Evolutionary conservation across 2,888 invertebrate species (phyloP), one percentile per base, ranked within the genome.

Genomic region (Strigamia maritima): DNA sequence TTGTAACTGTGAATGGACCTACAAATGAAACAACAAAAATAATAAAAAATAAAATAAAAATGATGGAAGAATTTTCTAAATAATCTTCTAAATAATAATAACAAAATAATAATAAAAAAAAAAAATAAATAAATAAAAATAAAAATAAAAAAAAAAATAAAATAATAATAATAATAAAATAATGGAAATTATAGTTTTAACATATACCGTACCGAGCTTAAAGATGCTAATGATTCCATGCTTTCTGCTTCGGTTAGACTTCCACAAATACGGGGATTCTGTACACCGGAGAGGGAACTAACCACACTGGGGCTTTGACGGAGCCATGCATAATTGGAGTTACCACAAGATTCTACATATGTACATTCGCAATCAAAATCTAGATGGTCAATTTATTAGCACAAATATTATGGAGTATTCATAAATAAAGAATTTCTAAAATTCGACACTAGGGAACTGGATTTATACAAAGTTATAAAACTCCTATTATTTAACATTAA

Each of bases 201-300:
- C n/a, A 44, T 54, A 54, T 54, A 54, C 54, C 70, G 16, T 70
- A 70, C 70, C 70, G 70, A 70, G 75, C 84, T 84, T 65, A 84
- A 83, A 16, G 88, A 87, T 75, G 87, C 86, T 75, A 89, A 84
- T 16, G 88, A 88, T 83, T 89, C 89, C 85, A 95, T 91, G 84
- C 95, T 94, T 86, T 97, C 97, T 79, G 96, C 95, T 86, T 95
- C 95, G 76, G 95, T 94, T 82, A 95, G 88, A 81, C 92, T 92
- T 77, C 84, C 84, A 31, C 76, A 28, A 54, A 80, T 10, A 74
- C 79, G 35, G 44, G 35, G 28, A 35, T 60, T 70, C 77, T 54
- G 35, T 77, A 78, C 77, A 19, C 54, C 70, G 19, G 80, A 74
- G 35, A 76, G 49, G 8, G 80, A 78, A n/a, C 81, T 81, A 10